These are phyloP conservation scores for Apeira syringaria DNA, from an alignment of 2,888 invertebrate species.

Conservation along the genomic window DNA sequence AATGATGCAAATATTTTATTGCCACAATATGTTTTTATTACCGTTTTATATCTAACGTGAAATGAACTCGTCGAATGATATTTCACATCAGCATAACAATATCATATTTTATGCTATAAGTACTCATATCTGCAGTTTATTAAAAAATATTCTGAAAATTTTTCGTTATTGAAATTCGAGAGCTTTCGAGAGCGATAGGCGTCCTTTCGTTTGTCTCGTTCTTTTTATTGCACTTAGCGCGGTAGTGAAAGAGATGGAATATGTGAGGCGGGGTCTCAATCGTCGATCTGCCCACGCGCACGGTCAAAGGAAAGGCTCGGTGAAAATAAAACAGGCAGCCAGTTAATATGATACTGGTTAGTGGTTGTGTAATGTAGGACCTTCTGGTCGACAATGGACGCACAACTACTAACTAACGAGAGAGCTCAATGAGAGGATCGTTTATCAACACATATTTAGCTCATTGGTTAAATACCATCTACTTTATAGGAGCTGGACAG, in stretches of 20 bases:
- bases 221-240: constrained; percentile 14
- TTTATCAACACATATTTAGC: no score
- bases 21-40: constrained; percentile 39
- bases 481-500: no score
- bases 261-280: constrained; percentile 53
- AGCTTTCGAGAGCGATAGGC: constrained; percentile 36
- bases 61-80: constrained; percentile 41
- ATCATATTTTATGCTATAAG: constrained; percentile 43
- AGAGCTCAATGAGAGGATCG: background rate
- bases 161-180: constrained; percentile 28
- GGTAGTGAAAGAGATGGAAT: constrained; percentile 37
- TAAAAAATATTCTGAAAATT: constrained; percentile 21
- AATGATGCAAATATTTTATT: constrained; percentile 7
- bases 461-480: no score
- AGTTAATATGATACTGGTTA: constrained; percentile 44
- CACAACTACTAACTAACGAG: constrained; percentile 2
- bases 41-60: constrained; percentile 6
- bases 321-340: constrained; percentile 49
- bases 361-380: constrained; percentile 14
- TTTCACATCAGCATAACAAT: constrained; percentile 35
- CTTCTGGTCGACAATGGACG: constrained; percentile 27
- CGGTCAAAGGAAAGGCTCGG: constrained; percentile 39
- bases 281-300: constrained; percentile 52
- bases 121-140: constrained; percentile 24
- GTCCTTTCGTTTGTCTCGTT: constrained; percentile 33